These are phyloP conservation scores for Pluvianellus socialis DNA, from an alignment of 2,113 vertebrate genomes.

Conservation along the genomic window DNA sequence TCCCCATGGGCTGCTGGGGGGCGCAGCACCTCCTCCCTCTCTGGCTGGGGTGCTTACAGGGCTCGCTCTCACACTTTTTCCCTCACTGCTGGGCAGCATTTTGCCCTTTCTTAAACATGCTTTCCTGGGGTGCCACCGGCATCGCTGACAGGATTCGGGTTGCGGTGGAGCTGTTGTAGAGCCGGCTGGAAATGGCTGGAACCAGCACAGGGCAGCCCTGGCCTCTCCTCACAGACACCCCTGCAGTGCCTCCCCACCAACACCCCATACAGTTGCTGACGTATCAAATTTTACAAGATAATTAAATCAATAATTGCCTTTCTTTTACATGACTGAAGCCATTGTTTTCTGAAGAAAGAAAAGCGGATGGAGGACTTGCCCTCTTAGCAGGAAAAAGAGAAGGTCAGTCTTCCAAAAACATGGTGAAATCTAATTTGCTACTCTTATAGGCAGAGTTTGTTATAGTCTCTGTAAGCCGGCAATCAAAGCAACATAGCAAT, in stretches of 20 bases:
- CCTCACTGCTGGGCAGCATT: not conserved
- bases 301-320: not conserved
- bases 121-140: not conserved
- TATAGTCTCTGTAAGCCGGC: not conserved
- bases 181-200: too few relatives aligned
- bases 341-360: not conserved
- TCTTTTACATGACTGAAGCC: not conserved
- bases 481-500: not conserved
- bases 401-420: not conserved
- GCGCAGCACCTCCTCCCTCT: not conserved
- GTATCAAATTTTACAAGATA: not conserved
- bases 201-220: accelerated
- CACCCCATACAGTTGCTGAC: not conserved
- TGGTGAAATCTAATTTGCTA: not conserved
- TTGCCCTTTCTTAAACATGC: not conserved
- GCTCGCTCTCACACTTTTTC: not conserved
- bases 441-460: not conserved
- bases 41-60: accelerated
- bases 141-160: too few relatives aligned
- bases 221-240: not conserved
- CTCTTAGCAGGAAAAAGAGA: not conserved
- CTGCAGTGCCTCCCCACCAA: not conserved
- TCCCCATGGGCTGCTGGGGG: too few relatives aligned
- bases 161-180: accelerated
- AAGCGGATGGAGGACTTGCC: not conserved